phyloP scores from a whole-genome alignment of 92 coral and sea anemone genomes.

The Parazoanthus swiftii region DNA sequence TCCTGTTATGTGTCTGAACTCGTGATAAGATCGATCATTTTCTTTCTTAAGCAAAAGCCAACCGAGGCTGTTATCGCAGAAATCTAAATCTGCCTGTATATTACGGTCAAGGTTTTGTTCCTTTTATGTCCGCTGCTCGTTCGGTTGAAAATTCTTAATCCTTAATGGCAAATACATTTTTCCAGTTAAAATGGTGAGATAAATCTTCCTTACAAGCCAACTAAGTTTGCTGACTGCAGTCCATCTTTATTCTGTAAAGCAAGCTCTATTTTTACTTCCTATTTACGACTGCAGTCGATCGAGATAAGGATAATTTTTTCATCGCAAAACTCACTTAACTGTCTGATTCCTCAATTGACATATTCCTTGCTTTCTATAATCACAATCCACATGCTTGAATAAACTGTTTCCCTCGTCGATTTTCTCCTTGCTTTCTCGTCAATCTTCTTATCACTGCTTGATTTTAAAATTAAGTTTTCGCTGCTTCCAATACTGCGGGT shows the following conservation, averaged over 20 bases:
- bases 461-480: conserved; percentile 2
- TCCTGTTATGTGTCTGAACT: conserved; percentile 26
- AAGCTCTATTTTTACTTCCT: conserved; percentile 10
- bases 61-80: conserved; percentile 19
- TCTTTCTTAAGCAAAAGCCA: conserved; percentile 1
- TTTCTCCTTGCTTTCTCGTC: neutral
- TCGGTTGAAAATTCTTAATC: conserved; percentile 14
- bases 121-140: conserved; percentile 9
- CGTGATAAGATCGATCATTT: conserved; percentile 12
- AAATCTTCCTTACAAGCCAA: neutral
- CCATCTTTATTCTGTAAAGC: conserved; percentile 1
- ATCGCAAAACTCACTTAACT: conserved; percentile 14
- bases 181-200: neutral
- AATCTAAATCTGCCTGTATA: conserved; percentile 24
- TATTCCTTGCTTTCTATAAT: neutral
- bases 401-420: neutral
- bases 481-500: neutral
- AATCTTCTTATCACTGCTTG: neutral
- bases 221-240: conserved; percentile 1
- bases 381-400: too few species aligned
- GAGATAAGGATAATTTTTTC: conserved; percentile 6
- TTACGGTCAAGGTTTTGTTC: conserved; percentile 13
- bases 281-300: conserved; percentile 19
- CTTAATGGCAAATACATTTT: neutral
- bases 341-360: neutral